Conservation (phyloP, 2,888 invertebrate species). For the Cordylochernes scorpioides region DNA sequence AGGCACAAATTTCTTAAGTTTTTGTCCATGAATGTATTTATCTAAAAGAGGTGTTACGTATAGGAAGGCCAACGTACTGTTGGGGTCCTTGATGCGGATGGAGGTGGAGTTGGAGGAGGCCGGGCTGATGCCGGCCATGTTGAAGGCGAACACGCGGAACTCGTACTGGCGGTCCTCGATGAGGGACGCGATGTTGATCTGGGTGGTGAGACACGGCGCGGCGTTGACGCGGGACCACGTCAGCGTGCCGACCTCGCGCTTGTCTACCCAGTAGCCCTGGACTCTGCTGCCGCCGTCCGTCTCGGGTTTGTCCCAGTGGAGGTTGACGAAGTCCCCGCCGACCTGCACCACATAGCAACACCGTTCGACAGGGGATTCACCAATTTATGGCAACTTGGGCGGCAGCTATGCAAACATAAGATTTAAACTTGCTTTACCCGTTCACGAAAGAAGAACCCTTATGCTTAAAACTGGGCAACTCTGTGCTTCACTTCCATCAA, state of each 20-base stretch:
- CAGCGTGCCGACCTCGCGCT: conserved; percentile 60
- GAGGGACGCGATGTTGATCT: conserved; percentile 74
- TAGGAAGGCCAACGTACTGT: conserved; percentile 19
- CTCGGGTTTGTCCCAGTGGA: conserved; percentile 80
- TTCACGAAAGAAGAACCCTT: too few relatives aligned
- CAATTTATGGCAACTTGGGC: too few relatives aligned
- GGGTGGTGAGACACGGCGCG: conserved; percentile 56
- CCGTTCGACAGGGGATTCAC: too few relatives aligned
- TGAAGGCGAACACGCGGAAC: conserved; percentile 87
- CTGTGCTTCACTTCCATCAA: too few relatives aligned
- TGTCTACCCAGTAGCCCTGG: conserved; percentile 97
- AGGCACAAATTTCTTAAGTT: too few relatives aligned
- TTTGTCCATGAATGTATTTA: too few relatives aligned
- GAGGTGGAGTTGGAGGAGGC: conserved; percentile 62
- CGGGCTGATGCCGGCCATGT: conserved; percentile 68
- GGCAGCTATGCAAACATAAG: too few relatives aligned
- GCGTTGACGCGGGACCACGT: conserved; percentile 60
- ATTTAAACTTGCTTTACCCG: too few relatives aligned
- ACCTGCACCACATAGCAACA: too few relatives aligned
- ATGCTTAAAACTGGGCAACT: too few relatives aligned
- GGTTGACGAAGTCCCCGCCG: conserved; percentile 86
- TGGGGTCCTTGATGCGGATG: conserved; percentile 76
- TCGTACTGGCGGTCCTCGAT: conserved; percentile 97
- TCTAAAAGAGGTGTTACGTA: too few relatives aligned
- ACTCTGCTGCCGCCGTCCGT: conserved; percentile 83